phyloP scores from a whole-genome alignment of 2,888 invertebrate genomes.

The Habroteleia sp. region DNA sequence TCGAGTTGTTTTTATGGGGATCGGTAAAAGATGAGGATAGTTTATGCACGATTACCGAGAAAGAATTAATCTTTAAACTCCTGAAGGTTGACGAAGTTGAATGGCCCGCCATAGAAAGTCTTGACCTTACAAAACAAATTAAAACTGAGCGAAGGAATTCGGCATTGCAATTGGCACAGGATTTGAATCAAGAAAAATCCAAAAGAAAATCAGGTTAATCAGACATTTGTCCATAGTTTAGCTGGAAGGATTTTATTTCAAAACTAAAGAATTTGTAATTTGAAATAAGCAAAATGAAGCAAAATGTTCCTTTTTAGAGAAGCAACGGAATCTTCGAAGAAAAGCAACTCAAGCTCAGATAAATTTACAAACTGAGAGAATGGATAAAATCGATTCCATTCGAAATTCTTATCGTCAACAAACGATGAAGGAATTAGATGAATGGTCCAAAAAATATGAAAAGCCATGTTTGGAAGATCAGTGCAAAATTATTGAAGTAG shows the following conservation, averaged over 20 bases:
- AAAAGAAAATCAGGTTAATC: slow-evolving; percentile 82
- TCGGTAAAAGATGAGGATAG: slow-evolving; percentile 85
- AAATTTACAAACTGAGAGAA: slow-evolving; percentile 83
- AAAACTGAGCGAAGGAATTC: slow-evolving; percentile 83
- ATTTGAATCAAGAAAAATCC: slow-evolving; percentile 82
- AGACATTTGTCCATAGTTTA: too few species aligned
- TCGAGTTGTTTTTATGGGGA: slow-evolving; percentile 87
- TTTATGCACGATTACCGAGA: slow-evolving; percentile 85
- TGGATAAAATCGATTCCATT: slow-evolving; percentile 84
- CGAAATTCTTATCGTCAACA: slow-evolving; percentile 84
- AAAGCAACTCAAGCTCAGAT: slow-evolving; percentile 85
- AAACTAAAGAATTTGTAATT: too few species aligned
- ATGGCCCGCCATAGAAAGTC: slow-evolving; percentile 84
- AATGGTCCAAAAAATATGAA: slow-evolving; percentile 82
- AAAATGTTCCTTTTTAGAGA: slow-evolving; percentile 73
- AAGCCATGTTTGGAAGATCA: slow-evolving; percentile 65
- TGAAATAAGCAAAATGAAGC: too few species aligned
- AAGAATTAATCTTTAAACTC: slow-evolving; percentile 86
- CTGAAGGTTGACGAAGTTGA: slow-evolving; percentile 82
- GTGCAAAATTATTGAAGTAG: slow-evolving; percentile 68
- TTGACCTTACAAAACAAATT: slow-evolving; percentile 83
- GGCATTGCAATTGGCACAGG: slow-evolving; percentile 83
- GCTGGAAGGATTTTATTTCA: too few species aligned
- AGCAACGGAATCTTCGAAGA: slow-evolving; percentile 83
- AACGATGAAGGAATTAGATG: slow-evolving; percentile 86